Evolutionary conservation across 2,113 vertebrate genomes (phyloP), one percentile per base, ranked within the genome.

Genomic region (Eclectus roratus): DNA sequence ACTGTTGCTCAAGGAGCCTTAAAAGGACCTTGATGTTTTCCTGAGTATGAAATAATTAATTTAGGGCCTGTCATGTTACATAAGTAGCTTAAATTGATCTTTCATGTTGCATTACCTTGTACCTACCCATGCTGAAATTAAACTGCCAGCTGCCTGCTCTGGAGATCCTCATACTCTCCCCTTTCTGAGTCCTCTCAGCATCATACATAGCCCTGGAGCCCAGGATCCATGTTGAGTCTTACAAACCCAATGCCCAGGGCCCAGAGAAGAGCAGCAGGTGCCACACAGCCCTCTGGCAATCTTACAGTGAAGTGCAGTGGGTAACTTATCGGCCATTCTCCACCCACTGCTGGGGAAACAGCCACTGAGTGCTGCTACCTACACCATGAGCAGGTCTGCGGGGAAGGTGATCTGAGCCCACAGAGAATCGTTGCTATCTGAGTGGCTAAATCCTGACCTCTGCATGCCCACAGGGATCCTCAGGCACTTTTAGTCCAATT

Each of bases 71-170:
- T 80, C 16, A 2, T 85, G 77, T 96, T 96, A 94, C 49, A 29
- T 94, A 95, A 96, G 80, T 84, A 69, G 52, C 56, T 93, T 93
- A 91, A 95, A 86, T 89, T 81, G 81, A 49, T 92, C 89, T 93
- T 93, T 97, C 95, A 61, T 89, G 77, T 95, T 84, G n/a, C 41
- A 81, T 93, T 95, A 94, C 37, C 70, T 86, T 92, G n/a, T 94
- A 76, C 73, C 52, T 89, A 49, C 18, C 80, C 25, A 11, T 65
- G 70, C 44, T 52, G 77, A 95, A 86, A 95, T 93, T 87, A 87
- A 92, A 82, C 80, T 82, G 73, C 65, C 86, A 82, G 69, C 58
- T 91, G 70, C 56, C 73, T 82, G 1, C 55, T 82, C 88, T 87
- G 70, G n/a, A 85, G 20, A 91, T 84, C 37, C n/a, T 96, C 80